Percentiles rank a stretch among this genome's conserved stretches.
phyloP scores from a whole-genome alignment of 2,888 invertebrate genomes.

The Torymus aiolomorphi region DNA sequence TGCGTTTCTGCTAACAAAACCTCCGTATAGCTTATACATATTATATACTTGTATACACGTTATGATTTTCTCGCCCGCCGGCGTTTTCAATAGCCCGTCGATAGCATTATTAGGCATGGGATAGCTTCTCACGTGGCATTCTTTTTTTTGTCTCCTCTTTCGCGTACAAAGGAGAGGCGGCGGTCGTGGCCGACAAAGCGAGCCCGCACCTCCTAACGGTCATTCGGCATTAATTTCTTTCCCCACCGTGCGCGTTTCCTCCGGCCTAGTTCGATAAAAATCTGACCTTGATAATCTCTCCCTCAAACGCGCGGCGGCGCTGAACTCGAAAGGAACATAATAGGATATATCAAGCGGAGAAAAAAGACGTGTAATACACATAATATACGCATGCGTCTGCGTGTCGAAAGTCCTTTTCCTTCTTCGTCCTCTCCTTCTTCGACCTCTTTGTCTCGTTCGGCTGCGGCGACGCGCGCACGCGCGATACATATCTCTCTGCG shows the following conservation, averaged over 20 bases:
- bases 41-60: no score
- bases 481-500: conserved; percentile 12
- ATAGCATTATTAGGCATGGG: no score
- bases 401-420: conserved; percentile 27
- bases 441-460: not conserved
- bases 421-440: not conserved
- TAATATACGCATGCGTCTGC: not conserved
- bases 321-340: not conserved
- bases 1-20: no score
- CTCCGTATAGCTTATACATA: no score
- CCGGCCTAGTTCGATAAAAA: conserved; percentile 65
- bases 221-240: no score
- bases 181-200: no score
- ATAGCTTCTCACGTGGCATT: no score
- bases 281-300: conserved; percentile 67
- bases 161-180: no score
- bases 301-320: conserved; percentile 51
- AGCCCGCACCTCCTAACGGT: no score
- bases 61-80: no score
- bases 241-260: conserved; percentile 2
- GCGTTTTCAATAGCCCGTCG: no score
- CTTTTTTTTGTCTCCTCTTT: no score
- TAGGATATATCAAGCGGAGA: not conserved
- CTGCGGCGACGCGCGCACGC: not conserved
- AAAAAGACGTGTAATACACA: not conserved